Conservation (phyloP, 2,113 vertebrate genomes). For the Salvelinus alpinus region DNA sequence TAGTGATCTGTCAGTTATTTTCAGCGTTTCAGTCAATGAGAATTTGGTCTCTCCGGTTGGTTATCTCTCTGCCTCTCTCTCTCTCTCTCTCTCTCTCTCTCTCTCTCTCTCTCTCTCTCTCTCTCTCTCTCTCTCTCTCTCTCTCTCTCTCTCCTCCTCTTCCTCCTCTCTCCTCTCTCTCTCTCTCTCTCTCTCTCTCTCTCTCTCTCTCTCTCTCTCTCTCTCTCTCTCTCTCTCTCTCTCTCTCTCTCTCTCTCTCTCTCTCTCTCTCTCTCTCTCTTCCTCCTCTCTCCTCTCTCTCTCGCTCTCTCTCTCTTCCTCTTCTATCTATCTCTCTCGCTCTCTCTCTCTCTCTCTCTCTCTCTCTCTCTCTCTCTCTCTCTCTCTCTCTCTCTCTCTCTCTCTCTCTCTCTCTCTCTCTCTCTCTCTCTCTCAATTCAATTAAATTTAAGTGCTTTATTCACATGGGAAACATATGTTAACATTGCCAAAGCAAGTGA, state of each 20-base stretch:
- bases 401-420: not conserved
- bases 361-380: not conserved
- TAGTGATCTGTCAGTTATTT: not conserved
- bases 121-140: not conserved
- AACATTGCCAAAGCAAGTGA: too few species aligned
- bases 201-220: too few species aligned
- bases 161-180: constrained; percentile 1
- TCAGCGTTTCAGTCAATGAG: not conserved
- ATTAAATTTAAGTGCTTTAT: too few species aligned
- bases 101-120: too few species aligned
- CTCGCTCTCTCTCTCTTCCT: not conserved
- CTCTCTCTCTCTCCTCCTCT: too few species aligned
- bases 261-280: not conserved
- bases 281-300: not conserved
- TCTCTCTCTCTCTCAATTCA: too few species aligned
- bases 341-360: not conserved
- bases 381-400: too few species aligned
- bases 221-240: too few species aligned
- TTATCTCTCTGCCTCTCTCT: too few species aligned
- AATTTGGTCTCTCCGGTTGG: not conserved
- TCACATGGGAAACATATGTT: too few species aligned
- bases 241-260: too few species aligned
- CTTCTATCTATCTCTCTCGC: constrained; percentile 1
- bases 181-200: not conserved
- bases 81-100: too few species aligned